Conservation (phyloP, 2,113 vertebrate species). For the Ibidorhyncha struthersii region DNA sequence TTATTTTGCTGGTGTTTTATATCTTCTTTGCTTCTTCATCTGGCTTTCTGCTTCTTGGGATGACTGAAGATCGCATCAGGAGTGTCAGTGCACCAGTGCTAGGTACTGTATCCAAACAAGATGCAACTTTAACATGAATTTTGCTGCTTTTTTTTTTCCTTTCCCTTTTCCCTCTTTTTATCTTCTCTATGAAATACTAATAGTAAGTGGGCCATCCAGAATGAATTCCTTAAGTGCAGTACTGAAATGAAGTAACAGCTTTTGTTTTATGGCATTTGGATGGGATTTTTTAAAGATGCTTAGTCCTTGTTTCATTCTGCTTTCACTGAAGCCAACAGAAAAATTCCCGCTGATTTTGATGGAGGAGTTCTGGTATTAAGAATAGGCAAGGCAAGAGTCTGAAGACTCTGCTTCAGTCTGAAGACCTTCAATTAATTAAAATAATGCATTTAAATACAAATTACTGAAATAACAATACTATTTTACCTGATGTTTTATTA, state of each 20-base stretch:
- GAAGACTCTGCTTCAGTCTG: background rate
- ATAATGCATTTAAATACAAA: background rate
- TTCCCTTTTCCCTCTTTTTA: background rate
- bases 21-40: constrained; percentile 76
- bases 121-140: background rate
- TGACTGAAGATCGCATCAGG: constrained; percentile 89
- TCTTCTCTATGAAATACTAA: background rate
- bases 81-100: constrained; percentile 94
- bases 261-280: background rate
- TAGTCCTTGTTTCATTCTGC: background rate
- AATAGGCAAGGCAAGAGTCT: background rate
- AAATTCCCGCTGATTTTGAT: background rate
- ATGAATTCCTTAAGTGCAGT: background rate
- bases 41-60: constrained; percentile 81
- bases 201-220: background rate
- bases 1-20: constrained; percentile 80
- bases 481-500: background rate
- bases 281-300: background rate
- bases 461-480: background rate
- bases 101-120: constrained; percentile 86
- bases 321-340: background rate
- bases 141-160: background rate
- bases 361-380: background rate
- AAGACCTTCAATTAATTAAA: background rate
- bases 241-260: background rate